Evolutionary conservation across 1,140 invertebrate genomes (phyloP).

Genomic region (Spodoptera litura): DNA sequence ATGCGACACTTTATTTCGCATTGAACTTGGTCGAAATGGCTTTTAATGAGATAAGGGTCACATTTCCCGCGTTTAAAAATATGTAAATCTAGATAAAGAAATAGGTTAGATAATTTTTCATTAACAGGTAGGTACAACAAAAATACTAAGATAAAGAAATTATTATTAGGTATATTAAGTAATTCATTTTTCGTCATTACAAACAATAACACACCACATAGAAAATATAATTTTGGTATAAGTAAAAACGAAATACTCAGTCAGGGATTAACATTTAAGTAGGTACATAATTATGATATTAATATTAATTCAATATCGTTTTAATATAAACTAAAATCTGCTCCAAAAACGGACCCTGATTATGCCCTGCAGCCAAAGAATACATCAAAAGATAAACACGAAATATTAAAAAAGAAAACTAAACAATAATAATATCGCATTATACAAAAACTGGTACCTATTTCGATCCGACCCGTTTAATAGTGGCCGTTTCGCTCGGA

Average conservation of each 20-base stretch:
- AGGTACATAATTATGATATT: neutral
- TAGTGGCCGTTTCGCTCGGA: conserved; percentile 40
- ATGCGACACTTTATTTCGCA: conserved; percentile 17
- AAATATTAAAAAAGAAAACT: conserved; percentile 22
- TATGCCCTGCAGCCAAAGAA: conserved; percentile 17
- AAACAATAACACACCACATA: no score
- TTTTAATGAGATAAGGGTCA: no score
- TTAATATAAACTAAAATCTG: conserved; percentile 15
- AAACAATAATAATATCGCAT: conserved; percentile 37
- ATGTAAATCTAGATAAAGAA: no score
- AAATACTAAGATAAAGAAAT: no score
- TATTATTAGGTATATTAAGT: no score
- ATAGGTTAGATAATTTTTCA: no score
- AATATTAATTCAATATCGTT: neutral
- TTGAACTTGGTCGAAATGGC: neutral
- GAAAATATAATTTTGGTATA: no score
- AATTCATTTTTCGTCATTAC: no score
- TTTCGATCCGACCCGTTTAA: conserved; percentile 45
- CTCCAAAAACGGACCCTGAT: neutral
- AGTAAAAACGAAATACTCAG: no score
- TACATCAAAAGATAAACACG: conserved; percentile 33
- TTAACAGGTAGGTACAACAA: no score
- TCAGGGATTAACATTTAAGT: neutral
- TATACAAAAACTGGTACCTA: conserved; percentile 38
- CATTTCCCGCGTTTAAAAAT: no score